Evolutionary conservation across 2,113 vertebrate genomes (phyloP).

Genomic region (Channa maculata): DNA sequence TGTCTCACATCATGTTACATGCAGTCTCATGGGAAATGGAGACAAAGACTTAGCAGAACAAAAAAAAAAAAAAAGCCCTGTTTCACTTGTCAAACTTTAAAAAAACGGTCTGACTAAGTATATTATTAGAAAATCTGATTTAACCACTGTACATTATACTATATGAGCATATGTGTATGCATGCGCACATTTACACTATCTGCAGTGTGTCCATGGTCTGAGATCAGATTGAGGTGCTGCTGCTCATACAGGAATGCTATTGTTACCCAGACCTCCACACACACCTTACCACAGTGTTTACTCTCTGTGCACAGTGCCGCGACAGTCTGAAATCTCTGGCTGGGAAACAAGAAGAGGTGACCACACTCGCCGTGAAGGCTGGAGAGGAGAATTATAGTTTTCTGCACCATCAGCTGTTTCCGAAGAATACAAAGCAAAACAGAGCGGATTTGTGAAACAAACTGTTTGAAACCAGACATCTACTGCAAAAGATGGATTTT

Average conservation of each 20-base stretch:
- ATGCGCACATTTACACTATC: not conserved
- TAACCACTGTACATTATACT: not conserved
- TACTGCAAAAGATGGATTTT: no score
- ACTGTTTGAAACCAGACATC: no score
- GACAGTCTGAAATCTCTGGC: conserved; percentile 47
- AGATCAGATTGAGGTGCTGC: conserved; percentile 25
- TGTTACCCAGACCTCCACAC: conserved; percentile 54
- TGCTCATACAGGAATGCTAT: conserved; percentile 60
- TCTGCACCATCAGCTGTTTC: conserved; percentile 51
- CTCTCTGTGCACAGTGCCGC: conserved; percentile 20
- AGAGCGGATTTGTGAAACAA: not conserved
- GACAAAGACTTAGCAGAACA: not conserved
- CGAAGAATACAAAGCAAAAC: not conserved
- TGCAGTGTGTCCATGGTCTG: not conserved
- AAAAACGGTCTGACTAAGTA: no score
- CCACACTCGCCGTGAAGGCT: conserved; percentile 25
- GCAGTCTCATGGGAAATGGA: not conserved
- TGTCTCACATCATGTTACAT: conserved; percentile 13
- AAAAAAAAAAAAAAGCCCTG: not conserved
- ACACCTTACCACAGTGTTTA: conserved; percentile 64
- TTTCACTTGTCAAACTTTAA: no score
- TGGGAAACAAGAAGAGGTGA: conserved; percentile 39
- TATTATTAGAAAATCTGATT: not conserved
- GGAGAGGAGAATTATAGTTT: conserved; percentile 30
- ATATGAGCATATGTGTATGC: not conserved